phyloP scores from a whole-genome alignment of 1,140 invertebrate genomes.

The Pseudomyrmex sp. region DNA sequence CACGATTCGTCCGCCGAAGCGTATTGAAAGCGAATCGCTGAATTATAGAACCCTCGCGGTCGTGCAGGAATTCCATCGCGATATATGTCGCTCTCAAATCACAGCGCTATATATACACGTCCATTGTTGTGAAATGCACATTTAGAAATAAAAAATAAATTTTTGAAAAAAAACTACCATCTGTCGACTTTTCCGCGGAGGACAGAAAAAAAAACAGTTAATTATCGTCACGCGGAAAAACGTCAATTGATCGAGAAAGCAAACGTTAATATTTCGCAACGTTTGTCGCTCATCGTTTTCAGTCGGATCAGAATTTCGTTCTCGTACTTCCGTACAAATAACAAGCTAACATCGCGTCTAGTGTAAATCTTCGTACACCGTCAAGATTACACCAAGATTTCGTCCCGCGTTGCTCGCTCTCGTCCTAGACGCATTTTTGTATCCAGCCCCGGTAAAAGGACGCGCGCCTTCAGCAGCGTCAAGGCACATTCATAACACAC shows the following conservation, averaged over 20 bases:
- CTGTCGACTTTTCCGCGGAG: too few relatives aligned
- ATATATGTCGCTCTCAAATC: slow-evolving; percentile 20
- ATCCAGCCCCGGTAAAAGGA: background rate
- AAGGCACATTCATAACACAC: slow-evolving; percentile 57
- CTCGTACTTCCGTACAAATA: too few relatives aligned
- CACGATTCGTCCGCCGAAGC: slow-evolving; percentile 58
- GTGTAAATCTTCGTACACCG: background rate
- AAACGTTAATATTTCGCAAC: background rate
- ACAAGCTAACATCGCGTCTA: slow-evolving; percentile 5
- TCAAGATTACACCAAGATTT: slow-evolving; percentile 13
- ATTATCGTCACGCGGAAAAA: background rate
- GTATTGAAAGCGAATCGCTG: slow-evolving; percentile 50
- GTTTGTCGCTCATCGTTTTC: background rate
- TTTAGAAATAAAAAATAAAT: too few relatives aligned
- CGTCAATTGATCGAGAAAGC: background rate
- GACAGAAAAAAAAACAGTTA: background rate
- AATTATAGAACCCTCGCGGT: slow-evolving; percentile 46
- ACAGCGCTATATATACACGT: background rate
- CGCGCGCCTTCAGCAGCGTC: slow-evolving; percentile 30
- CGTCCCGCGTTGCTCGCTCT: slow-evolving; percentile 3
- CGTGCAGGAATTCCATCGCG: slow-evolving; percentile 38
- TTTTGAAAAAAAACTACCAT: too few relatives aligned
- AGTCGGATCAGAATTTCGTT: background rate
- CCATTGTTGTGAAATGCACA: background rate
- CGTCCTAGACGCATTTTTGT: slow-evolving; percentile 38